Evolutionary conservation across 2,797 vertebrate genomes (phyloP).

Genomic region (Fundulus diaphanus): DNA sequence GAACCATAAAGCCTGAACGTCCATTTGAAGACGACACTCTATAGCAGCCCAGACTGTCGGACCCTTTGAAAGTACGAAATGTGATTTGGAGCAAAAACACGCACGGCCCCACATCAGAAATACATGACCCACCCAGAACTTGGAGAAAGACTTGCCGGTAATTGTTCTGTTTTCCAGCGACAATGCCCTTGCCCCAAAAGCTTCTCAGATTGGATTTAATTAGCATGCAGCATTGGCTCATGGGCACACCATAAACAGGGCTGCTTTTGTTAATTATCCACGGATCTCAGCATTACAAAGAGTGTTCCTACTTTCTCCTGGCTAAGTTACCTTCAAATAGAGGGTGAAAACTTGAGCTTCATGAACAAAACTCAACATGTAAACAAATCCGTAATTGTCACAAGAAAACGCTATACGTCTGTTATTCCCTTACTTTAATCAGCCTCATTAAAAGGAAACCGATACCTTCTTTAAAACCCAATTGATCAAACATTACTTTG

Average conservation of each 20-base stretch:
- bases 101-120: neutral
- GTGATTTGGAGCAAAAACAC: neutral
- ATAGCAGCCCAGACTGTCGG: neutral
- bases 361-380: slow-evolving; percentile 13
- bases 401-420: slow-evolving; percentile 17
- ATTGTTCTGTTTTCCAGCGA: slow-evolving; percentile 63
- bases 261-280: slow-evolving; percentile 84
- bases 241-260: slow-evolving; percentile 72
- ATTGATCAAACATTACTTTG: neutral
- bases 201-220: slow-evolving; percentile 64
- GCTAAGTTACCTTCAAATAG: slow-evolving; percentile 60
- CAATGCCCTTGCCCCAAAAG: slow-evolving; percentile 55
- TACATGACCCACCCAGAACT: slow-evolving; percentile 26
- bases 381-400: slow-evolving; percentile 15
- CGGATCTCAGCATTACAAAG: slow-evolving; percentile 78
- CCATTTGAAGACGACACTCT: neutral
- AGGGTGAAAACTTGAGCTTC: slow-evolving; percentile 48
- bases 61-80: neutral
- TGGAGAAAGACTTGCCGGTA: slow-evolving; percentile 34
- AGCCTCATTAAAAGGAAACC: neutral
- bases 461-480: slow-evolving; percentile 2
- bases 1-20: neutral
- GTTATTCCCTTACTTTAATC: neutral
- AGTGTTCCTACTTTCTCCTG: slow-evolving; percentile 72
- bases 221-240: slow-evolving; percentile 76